These are phyloP conservation scores for Chlamydotis undulata DNA, from an alignment of 2,113 vertebrate species.

Conservation along the genomic window DNA sequence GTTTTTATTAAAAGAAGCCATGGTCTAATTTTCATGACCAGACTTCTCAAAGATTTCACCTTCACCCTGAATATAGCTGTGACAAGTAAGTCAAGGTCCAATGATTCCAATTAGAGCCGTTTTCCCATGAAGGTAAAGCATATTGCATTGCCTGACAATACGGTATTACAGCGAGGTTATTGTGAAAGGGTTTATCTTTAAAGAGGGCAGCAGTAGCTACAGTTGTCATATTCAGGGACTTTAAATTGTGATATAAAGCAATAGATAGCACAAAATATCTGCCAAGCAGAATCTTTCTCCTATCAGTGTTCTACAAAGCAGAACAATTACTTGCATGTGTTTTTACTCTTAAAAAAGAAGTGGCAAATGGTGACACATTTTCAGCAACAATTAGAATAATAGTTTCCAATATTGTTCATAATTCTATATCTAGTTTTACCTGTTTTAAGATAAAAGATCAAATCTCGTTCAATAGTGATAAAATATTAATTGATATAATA, in stretches of 20 bases:
- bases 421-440: neutral
- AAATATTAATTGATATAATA: neutral
- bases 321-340: neutral
- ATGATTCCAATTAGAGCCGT: conserved; percentile 77
- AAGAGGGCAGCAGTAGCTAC: conserved; percentile 60
- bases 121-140: conserved; percentile 66
- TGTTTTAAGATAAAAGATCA: neutral
- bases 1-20: conserved; percentile 32
- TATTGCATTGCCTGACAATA: conserved; percentile 72
- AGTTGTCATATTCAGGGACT: conserved; percentile 55
- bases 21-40: conserved; percentile 60
- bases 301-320: neutral
- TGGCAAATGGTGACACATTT: neutral
- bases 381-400: neutral
- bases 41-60: conserved; percentile 64
- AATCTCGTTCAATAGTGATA: neutral
- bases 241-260: conserved; percentile 50
- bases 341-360: neutral
- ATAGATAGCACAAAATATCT: conserved; percentile 35
- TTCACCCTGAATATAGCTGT: conserved; percentile 62
- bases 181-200: conserved; percentile 58
- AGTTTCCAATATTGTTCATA: neutral
- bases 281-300: conserved; percentile 3
- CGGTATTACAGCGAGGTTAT: conserved; percentile 57
- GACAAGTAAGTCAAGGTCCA: conserved; percentile 75